Evolutionary conservation across 2,797 vertebrate species (phyloP).

Genomic region (Gallinago solitaria): DNA sequence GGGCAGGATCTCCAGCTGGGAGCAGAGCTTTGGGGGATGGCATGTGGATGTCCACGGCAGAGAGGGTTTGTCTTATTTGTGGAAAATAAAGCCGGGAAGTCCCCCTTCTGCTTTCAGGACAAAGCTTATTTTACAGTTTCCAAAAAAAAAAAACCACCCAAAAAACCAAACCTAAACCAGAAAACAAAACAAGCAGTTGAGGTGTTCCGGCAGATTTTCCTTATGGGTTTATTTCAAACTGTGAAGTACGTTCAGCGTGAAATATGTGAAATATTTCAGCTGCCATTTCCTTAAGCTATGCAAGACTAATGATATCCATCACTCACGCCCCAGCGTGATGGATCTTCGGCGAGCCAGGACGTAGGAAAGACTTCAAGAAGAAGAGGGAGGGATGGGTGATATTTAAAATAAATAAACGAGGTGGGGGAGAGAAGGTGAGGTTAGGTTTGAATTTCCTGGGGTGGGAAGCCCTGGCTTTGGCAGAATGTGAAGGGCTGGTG

Average conservation of each 20-base stretch:
- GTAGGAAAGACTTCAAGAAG: not conserved
- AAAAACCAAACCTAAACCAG: not conserved
- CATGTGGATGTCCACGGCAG: not conserved
- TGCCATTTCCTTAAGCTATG: conserved; percentile 44
- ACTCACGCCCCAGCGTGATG: not conserved
- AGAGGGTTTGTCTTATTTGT: not conserved
- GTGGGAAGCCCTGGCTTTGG: not conserved
- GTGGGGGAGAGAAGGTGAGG: not conserved
- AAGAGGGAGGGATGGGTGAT: not conserved
- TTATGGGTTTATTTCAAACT: conserved; percentile 44
- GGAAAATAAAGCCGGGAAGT: not conserved
- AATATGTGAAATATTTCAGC: conserved; percentile 36
- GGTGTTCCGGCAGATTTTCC: conserved; percentile 45
- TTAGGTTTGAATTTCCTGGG: not conserved
- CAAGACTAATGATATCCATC: conserved; percentile 54
- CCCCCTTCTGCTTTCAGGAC: conserved; percentile 35
- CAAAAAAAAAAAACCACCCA: not conserved
- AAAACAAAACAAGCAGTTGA: not conserved
- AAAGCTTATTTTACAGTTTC: conserved; percentile 48
- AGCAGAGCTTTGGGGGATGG: not conserved
- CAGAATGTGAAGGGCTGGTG: not conserved
- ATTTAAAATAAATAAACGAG: not conserved
- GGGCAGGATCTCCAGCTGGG: not conserved
- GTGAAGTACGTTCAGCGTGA: conserved; percentile 38
- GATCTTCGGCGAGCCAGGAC: not conserved